These are phyloP conservation scores for Archips xylosteana DNA, from an alignment of 2,888 invertebrate genomes.

Conservation along the genomic window DNA sequence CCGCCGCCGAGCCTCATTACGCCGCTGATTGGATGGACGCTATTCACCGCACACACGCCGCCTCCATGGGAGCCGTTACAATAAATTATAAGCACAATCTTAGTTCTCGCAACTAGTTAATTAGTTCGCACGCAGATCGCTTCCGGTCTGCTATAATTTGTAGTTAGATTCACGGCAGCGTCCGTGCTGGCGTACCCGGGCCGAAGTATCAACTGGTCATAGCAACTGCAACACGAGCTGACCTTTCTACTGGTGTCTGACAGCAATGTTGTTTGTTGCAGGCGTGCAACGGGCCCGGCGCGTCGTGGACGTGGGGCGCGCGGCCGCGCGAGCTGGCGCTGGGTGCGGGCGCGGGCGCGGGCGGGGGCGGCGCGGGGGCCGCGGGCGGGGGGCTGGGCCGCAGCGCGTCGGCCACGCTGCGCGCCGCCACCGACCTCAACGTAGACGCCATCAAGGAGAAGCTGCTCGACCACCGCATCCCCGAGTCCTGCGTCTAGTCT, in stretches of 20 bases:
- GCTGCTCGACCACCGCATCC: conserved; percentile 93
- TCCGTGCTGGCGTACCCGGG: neutral
- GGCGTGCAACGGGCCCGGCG: conserved; percentile 82
- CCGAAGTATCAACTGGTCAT: too few species aligned
- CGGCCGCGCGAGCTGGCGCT: conserved; percentile 72
- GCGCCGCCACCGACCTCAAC: conserved; percentile 86
- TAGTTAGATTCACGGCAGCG: conserved; percentile 31
- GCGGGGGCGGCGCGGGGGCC: conserved; percentile 54
- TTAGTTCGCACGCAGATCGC: conserved; percentile 38
- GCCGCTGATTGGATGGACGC: conserved; percentile 50
- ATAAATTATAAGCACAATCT: conserved; percentile 49
- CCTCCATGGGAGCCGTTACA: conserved; percentile 45
- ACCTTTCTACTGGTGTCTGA: too few species aligned
- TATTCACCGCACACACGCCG: conserved; percentile 31
- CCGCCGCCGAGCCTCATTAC: conserved; percentile 46
- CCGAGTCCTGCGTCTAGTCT: conserved; percentile 94
- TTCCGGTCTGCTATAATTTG: conserved; percentile 28
- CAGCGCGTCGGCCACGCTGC: conserved; percentile 81
- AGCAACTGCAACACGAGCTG: neutral
- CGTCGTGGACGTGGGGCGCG: conserved; percentile 85
- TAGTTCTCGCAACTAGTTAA: conserved; percentile 40
- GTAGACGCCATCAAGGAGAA: conserved; percentile 95
- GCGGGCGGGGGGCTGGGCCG: conserved; percentile 65
- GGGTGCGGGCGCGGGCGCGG: conserved; percentile 46
- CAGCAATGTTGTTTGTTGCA: conserved; percentile 52